phyloP scores from a whole-genome alignment of 1,140 invertebrate species.

The Pogonomyrmex barbatus region DNA sequence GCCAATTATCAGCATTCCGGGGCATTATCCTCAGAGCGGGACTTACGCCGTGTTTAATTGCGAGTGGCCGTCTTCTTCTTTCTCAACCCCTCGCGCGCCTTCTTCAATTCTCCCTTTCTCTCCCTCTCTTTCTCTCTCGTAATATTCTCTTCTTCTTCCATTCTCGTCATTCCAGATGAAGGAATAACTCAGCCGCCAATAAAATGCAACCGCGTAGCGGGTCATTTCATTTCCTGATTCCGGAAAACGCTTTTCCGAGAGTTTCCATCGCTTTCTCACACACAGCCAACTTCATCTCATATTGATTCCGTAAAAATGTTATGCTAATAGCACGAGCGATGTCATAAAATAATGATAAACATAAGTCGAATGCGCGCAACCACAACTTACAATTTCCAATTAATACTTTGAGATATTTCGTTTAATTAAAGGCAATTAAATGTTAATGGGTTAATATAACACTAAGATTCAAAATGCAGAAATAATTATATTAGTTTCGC shows the following conservation, averaged over 20 bases:
- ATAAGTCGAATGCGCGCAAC: not conserved
- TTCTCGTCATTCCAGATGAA: conserved; percentile 17
- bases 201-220: conserved; percentile 1
- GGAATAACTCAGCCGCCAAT: conserved; percentile 27
- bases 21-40: conserved; percentile 79
- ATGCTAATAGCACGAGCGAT: not conserved
- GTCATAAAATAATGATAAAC: not conserved
- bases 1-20: conserved; percentile 84
- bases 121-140: not conserved
- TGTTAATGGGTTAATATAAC: not conserved
- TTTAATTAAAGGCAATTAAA: not conserved
- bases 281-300: not conserved
- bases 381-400: not conserved
- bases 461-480: not conserved
- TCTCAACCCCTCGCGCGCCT: conserved; percentile 43
- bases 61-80: conserved; percentile 70
- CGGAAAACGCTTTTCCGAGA: not conserved
- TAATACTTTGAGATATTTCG: not conserved
- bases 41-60: conserved; percentile 80
- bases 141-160: conserved; percentile 60
- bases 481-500: not conserved
- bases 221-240: conserved; percentile 16
- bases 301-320: not conserved
- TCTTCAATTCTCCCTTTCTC: conserved; percentile 4
- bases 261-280: not conserved